Conservation (phyloP, 1,140 invertebrate genomes). For the Onthophagus taurus region DNA sequence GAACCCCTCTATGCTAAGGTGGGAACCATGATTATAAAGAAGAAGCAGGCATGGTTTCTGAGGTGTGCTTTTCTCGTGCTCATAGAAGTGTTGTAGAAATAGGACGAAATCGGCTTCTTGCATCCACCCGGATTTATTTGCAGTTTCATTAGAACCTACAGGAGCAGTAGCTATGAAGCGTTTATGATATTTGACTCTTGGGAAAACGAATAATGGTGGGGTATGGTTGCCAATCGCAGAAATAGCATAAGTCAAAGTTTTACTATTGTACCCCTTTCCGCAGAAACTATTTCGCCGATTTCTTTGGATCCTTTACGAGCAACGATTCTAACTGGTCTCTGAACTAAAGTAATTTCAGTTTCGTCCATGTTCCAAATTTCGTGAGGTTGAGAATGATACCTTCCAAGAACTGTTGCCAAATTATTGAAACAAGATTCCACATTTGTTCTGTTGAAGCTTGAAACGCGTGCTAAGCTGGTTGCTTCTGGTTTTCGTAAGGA, state of each 20-base stretch:
- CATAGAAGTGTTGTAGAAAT: constrained; percentile 10
- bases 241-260: no score
- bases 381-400: constrained; percentile 16
- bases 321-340: constrained; percentile 28
- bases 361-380: constrained; percentile 32
- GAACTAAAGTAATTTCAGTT: constrained; percentile 34
- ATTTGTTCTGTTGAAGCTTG: constrained; percentile 11
- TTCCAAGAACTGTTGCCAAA: constrained; percentile 24
- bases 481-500: constrained; percentile 4
- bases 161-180: constrained; percentile 29
- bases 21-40: neutral
- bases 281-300: constrained; percentile 35
- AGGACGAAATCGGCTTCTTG: constrained; percentile 4
- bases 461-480: constrained; percentile 7
- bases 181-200: constrained; percentile 27
- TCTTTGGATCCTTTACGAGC: constrained; percentile 32
- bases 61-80: no score
- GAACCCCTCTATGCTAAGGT: constrained; percentile 14
- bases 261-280: no score
- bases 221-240: constrained; percentile 32
- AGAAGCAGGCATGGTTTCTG: neutral
- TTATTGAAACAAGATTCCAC: constrained; percentile 31
- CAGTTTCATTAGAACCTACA: constrained; percentile 18
- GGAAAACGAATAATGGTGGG: constrained; percentile 34
- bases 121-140: constrained; percentile 13